phyloP scores from a whole-genome alignment of 2,888 invertebrate species.

The Nephrotoma appendiculata region DNA sequence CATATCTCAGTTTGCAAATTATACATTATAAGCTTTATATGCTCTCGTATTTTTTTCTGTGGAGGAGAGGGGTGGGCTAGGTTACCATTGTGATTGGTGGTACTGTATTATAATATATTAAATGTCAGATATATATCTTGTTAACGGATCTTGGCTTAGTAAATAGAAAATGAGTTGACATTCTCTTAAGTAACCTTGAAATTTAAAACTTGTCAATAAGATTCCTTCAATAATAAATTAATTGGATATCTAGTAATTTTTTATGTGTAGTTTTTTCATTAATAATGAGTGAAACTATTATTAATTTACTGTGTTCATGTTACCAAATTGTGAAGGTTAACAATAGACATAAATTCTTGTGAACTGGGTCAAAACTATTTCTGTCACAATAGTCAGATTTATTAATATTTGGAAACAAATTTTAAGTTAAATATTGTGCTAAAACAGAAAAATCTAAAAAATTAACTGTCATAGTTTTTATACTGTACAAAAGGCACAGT shows the following conservation, averaged over 20 bases:
- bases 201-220: not conserved
- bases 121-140: not conserved
- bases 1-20: not conserved
- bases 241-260: not conserved
- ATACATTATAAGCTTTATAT: not conserved
- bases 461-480: too few relatives aligned
- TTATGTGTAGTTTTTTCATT: not conserved
- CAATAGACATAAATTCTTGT: too few relatives aligned
- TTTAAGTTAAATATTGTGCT: too few relatives aligned
- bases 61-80: not conserved
- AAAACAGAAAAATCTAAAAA: too few relatives aligned
- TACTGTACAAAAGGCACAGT: too few relatives aligned
- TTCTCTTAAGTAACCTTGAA: not conserved
- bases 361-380: too few relatives aligned
- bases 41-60: not conserved
- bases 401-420: too few relatives aligned
- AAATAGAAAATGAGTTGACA: not conserved
- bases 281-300: not conserved
- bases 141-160: not conserved
- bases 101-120: not conserved
- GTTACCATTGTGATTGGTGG: not conserved
- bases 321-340: too few relatives aligned
- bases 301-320: too few relatives aligned
- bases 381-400: too few relatives aligned
- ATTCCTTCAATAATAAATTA: not conserved